phyloP scores from a whole-genome alignment of 2,888 invertebrate species.

The Alloscopus bannaensis region DNA sequence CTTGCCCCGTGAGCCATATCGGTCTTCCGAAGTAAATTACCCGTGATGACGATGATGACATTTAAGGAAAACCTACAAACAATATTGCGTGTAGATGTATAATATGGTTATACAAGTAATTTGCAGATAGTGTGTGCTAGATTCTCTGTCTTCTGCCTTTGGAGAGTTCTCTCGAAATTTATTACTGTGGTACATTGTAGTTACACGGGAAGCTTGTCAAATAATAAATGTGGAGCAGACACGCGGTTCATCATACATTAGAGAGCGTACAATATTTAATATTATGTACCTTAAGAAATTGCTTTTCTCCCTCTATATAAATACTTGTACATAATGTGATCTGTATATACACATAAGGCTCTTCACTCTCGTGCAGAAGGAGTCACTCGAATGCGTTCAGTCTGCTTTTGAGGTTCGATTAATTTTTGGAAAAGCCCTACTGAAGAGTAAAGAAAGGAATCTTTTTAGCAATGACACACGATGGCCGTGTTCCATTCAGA shows the following conservation, averaged over 20 bases:
- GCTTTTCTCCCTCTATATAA: no score
- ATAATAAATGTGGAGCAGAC: slow-evolving; percentile 7
- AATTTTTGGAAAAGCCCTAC: slow-evolving; percentile 46
- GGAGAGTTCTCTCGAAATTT: neutral
- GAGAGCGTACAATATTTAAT: no score
- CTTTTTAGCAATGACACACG: slow-evolving; percentile 38
- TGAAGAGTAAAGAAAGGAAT: slow-evolving; percentile 40
- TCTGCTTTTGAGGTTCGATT: slow-evolving; percentile 34
- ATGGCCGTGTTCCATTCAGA: slow-evolving; percentile 12
- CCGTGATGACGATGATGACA: slow-evolving; percentile 73
- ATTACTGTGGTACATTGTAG: slow-evolving; percentile 6
- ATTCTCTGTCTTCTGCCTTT: neutral
- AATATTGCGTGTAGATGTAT: neutral
- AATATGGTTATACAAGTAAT: neutral
- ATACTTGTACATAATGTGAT: no score
- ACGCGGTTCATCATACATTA: no score
- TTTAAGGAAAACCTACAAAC: slow-evolving; percentile 63
- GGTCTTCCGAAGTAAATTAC: slow-evolving; percentile 69
- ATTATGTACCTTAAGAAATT: no score
- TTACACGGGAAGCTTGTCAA: neutral
- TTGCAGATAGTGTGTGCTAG: neutral
- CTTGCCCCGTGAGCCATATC: slow-evolving; percentile 50
- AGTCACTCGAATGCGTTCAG: no score
- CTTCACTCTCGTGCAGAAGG: neutral
- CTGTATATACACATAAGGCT: neutral